These are phyloP conservation scores for Drosophila anomelani DNA, from an alignment of 2,888 invertebrate genomes.

Conservation along the genomic window DNA sequence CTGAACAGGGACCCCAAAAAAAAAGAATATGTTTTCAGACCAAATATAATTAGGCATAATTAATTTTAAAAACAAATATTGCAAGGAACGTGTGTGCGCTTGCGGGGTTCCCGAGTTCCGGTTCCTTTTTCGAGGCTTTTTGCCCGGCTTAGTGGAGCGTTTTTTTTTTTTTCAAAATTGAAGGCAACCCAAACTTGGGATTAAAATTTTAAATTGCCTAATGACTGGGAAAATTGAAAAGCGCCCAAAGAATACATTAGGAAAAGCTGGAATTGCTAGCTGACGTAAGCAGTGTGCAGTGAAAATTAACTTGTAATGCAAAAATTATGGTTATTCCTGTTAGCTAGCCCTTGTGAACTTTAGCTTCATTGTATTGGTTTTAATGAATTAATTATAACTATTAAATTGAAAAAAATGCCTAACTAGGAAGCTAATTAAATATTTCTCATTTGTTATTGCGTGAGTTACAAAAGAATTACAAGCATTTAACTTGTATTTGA, in stretches of 20 bases:
- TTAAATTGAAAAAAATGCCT: no score
- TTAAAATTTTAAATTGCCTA: conserved; percentile 38
- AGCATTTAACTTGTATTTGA: background rate
- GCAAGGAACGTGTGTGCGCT: conserved; percentile 26
- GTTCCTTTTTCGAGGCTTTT: background rate
- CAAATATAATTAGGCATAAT: conserved; percentile 68
- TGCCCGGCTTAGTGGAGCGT: background rate
- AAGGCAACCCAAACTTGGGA: conserved; percentile 14
- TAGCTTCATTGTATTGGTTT: background rate
- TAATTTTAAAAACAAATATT: conserved; percentile 65
- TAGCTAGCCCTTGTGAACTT: background rate
- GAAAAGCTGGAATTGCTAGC: background rate
- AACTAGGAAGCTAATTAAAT: background rate
- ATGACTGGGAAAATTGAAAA: conserved; percentile 37
- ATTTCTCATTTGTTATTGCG: no score
- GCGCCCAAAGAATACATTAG: conserved; percentile 8
- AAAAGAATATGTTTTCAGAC: conserved; percentile 49
- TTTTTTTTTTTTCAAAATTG: conserved; percentile 14
- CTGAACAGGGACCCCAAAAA: background rate
- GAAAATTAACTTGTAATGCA: conserved; percentile 12
- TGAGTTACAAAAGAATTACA: background rate
- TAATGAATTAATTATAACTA: background rate
- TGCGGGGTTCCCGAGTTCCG: conserved; percentile 9
- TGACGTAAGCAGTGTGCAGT: conserved; percentile 11
- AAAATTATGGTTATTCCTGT: background rate